phyloP scores from a whole-genome alignment of 1,140 invertebrate genomes.

The Pteromalus puparum region DNA sequence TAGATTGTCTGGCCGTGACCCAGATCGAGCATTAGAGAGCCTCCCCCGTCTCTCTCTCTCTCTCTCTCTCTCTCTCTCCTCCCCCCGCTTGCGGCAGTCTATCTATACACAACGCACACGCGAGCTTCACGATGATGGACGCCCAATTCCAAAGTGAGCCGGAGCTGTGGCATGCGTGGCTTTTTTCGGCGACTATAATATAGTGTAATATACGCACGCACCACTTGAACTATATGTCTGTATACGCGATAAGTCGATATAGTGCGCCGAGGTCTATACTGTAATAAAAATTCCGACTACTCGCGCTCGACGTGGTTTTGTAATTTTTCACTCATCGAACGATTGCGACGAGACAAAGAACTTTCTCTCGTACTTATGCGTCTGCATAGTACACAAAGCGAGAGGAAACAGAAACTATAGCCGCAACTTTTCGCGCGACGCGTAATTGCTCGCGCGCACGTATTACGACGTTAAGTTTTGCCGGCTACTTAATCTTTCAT shows the following conservation, averaged over 20 bases:
- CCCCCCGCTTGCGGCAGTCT: background rate
- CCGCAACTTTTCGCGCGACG: no score
- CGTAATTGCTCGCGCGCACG: background rate
- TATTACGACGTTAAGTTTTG: background rate
- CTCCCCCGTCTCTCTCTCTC: background rate
- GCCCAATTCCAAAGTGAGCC: background rate
- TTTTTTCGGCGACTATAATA: background rate
- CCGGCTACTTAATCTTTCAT: background rate
- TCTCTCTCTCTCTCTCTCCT: background rate
- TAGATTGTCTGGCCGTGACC: constrained; percentile 17
- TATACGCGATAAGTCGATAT: background rate
- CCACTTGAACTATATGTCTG: background rate
- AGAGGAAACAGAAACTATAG: no score
- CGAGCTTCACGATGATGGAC: background rate
- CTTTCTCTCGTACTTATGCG: no score
- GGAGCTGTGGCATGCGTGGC: background rate
- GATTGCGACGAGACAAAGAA: no score
- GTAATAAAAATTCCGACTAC: no score
- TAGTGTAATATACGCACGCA: no score
- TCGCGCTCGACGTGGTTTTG: background rate
- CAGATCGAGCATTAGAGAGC: background rate
- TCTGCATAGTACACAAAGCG: no score
- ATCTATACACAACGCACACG: background rate
- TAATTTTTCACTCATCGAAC: no score
- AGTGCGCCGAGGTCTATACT: background rate